Percentiles rank a stretch among this genome's conserved stretches.
Evolutionary conservation across 2,113 vertebrate species (phyloP).

Genomic region (Eurypyga helias): DNA sequence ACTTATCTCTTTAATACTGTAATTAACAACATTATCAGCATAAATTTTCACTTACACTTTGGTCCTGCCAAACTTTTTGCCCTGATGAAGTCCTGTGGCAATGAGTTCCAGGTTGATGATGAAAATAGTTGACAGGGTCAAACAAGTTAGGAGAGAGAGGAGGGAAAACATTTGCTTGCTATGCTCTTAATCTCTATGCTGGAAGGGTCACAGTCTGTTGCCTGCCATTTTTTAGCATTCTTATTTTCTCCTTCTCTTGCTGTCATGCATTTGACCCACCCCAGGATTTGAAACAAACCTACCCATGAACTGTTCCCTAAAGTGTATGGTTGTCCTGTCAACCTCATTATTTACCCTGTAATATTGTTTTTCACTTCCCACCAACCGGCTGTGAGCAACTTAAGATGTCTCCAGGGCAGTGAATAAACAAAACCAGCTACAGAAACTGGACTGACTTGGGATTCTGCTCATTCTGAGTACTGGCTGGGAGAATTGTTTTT

Average conservation of each 20-base stretch:
- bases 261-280: not conserved
- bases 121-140: not conserved
- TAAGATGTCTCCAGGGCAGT: not conserved
- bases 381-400: not conserved
- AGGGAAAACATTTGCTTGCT: not conserved
- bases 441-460: not conserved
- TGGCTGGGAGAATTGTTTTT: not conserved
- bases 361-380: not conserved
- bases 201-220: not conserved
- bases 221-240: not conserved
- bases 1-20: not conserved
- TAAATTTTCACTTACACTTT: not conserved
- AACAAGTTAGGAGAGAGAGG: not conserved
- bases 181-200: not conserved
- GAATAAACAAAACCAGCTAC: constrained; percentile 22
- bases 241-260: not conserved
- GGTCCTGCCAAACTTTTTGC: not conserved
- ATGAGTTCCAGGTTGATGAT: not conserved
- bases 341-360: not conserved
- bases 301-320: not conserved
- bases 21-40: not conserved
- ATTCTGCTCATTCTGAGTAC: not conserved
- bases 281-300: not conserved
- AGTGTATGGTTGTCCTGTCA: not conserved
- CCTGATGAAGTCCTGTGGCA: not conserved